phyloP scores from a whole-genome alignment of 2,797 vertebrate species.

The Peromyscus nudipes region DNA sequence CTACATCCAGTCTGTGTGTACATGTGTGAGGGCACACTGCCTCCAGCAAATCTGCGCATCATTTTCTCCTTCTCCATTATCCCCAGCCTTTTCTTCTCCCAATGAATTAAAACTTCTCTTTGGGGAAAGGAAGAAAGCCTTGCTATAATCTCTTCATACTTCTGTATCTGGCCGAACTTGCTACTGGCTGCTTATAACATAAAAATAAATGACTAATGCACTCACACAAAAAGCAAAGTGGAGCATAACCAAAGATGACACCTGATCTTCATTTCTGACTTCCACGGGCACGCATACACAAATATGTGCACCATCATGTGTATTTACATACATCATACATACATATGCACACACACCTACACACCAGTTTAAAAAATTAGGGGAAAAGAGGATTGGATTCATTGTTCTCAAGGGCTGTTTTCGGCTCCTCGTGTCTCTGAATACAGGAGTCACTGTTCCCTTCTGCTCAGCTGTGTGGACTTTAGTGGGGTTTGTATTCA shows the following conservation, averaged over 20 bases:
- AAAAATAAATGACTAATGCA: not conserved
- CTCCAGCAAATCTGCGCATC: not conserved
- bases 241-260: not conserved
- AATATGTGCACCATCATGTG: not conserved
- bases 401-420: not conserved
- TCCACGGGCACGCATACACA: not conserved
- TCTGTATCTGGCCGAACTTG: not conserved
- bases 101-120: not conserved
- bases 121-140: not conserved
- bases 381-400: not conserved
- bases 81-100: not conserved
- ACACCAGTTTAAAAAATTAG: not conserved
- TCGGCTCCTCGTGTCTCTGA: not conserved
- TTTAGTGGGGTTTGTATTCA: not conserved
- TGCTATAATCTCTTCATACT: not conserved
- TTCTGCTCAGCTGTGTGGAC: not conserved
- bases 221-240: not conserved
- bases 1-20: not conserved
- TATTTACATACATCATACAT: not conserved
- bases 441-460: not conserved
- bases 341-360: not conserved
- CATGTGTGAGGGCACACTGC: not conserved
- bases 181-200: not conserved
- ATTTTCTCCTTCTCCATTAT: not conserved
- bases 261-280: not conserved